Conservation (phyloP, 2,888 invertebrate genomes). For the Unio delphinus region DNA sequence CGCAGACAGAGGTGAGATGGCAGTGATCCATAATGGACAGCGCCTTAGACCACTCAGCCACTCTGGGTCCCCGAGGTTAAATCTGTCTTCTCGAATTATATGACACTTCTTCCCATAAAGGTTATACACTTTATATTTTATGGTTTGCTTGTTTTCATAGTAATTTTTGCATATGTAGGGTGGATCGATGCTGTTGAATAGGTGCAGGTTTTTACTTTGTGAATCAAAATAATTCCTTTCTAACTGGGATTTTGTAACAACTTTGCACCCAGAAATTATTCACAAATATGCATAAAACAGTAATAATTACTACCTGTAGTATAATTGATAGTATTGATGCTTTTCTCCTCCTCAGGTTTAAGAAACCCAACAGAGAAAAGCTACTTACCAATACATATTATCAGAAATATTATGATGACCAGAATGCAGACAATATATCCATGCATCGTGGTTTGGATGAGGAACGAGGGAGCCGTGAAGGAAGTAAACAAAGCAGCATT, state of each 20-base stretch:
- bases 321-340: not conserved
- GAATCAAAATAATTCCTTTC: no score
- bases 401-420: slow-evolving; percentile 46
- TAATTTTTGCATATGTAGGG: no score
- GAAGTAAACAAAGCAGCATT: slow-evolving; percentile 56
- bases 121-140: no score
- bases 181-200: no score
- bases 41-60: no score
- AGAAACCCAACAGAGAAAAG: slow-evolving; percentile 58
- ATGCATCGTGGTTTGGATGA: slow-evolving; percentile 60
- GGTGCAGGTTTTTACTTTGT: no score
- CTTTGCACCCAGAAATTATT: not conserved
- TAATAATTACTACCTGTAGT: not conserved
- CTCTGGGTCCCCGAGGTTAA: no score
- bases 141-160: no score
- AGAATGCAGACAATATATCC: slow-evolving; percentile 54
- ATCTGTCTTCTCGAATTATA: no score
- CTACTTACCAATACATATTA: slow-evolving; percentile 63
- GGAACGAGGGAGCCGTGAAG: slow-evolving; percentile 35
- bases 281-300: not conserved
- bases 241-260: not conserved
- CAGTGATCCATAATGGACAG: no score
- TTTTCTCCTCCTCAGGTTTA: slow-evolving; percentile 52
- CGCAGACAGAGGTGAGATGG: no score
- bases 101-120: no score